Evolutionary conservation across 2,888 invertebrate species (phyloP).

Genomic region (Callyntrura sp.): DNA sequence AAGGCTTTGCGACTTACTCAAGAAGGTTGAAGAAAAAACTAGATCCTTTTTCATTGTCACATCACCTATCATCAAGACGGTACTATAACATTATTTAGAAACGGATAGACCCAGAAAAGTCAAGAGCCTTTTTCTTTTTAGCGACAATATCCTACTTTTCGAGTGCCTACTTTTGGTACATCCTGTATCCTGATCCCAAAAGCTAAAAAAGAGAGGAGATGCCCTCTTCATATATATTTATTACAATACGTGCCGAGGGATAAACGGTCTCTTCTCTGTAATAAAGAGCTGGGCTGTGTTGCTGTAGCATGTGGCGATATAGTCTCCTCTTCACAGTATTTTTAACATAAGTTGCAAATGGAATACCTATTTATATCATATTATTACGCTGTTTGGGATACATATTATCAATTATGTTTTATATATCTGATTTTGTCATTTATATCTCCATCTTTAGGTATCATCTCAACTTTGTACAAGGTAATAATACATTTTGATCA

Average conservation of each 20-base stretch:
- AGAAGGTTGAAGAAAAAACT: constrained; percentile 11
- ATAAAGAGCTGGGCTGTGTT: not conserved
- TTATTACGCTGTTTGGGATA: not conserved
- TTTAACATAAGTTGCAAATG: too few species aligned
- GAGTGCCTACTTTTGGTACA: constrained; percentile 53
- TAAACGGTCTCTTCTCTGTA: too few species aligned
- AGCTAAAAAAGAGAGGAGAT: constrained; percentile 19
- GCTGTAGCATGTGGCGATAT: too few species aligned
- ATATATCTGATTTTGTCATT: not conserved
- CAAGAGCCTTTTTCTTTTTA: constrained; percentile 55
- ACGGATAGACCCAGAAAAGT: constrained; percentile 75
- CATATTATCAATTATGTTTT: not conserved
- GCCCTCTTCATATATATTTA: not conserved
- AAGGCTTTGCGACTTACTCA: not conserved
- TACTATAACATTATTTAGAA: constrained; percentile 41
- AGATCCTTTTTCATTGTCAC: constrained; percentile 60
- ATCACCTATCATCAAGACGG: constrained; percentile 24
- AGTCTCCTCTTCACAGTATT: not conserved
- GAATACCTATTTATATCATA: too few species aligned
- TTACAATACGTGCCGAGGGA: not conserved
- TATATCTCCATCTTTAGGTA: too few species aligned
- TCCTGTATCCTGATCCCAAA: constrained; percentile 62
- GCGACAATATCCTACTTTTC: constrained; percentile 65
- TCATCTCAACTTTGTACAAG: too few species aligned
- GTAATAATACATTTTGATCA: not conserved